These are phyloP conservation scores for Penelope pileata DNA, from an alignment of 2,113 vertebrate species.

Conservation along the genomic window DNA sequence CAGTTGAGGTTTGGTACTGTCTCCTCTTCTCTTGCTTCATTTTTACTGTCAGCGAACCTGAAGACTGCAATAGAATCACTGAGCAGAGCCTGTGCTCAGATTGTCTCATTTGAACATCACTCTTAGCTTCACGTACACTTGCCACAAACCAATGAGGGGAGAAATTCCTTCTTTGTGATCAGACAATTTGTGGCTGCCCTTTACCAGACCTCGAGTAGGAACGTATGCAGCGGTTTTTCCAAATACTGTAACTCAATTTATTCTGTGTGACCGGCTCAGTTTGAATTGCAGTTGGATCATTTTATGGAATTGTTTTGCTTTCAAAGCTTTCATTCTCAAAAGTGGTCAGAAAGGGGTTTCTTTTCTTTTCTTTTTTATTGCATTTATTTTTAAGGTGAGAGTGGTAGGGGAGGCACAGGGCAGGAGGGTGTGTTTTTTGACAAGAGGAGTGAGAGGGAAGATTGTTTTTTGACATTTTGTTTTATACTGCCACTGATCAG, in stretches of 20 bases:
- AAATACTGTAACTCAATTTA: conserved; percentile 37
- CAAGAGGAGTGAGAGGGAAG: conserved; percentile 9
- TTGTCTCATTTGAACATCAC: background rate
- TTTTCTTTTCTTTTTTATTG: conserved; percentile 48
- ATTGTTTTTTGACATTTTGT: conserved; percentile 54
- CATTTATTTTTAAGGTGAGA: conserved; percentile 48
- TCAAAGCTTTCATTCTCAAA: background rate
- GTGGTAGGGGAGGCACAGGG: background rate
- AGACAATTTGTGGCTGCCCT: conserved; percentile 59
- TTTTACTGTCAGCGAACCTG: background rate
- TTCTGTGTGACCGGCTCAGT: background rate
- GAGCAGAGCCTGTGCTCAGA: background rate
- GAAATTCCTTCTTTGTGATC: conserved; percentile 65
- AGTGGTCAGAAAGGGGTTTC: conserved; percentile 16
- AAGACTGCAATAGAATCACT: background rate
- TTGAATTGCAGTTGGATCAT: conserved; percentile 40
- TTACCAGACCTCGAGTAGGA: conserved; percentile 26
- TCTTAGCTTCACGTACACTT: conserved; percentile 18
- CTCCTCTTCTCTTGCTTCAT: background rate
- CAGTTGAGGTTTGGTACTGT: background rate
- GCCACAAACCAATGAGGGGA: conserved; percentile 27
- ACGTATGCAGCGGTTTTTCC: conserved; percentile 51
- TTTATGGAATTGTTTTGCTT: conserved; percentile 61
- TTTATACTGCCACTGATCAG: conserved; percentile 35
- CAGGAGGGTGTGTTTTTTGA: background rate